A percentile compares a stretch with the other conserved stretches of the same genome.
Conservation (phyloP, 2,797 vertebrate genomes). For the Graptemys geographica region DNA sequence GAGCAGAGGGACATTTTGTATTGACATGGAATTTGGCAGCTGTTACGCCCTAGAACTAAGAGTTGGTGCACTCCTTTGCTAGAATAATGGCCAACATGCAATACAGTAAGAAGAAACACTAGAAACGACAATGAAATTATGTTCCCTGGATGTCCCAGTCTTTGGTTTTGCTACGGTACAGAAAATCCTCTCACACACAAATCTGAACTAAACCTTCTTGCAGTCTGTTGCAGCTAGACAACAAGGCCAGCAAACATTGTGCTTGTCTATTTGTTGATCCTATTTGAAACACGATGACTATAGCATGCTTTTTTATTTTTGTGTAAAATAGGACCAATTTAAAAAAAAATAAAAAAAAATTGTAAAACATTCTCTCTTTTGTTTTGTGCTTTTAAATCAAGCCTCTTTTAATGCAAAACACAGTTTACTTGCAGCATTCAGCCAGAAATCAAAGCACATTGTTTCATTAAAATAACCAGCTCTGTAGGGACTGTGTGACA, state of each 20-base stretch:
- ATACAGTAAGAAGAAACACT: rapidly evolving
- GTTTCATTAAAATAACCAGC: not conserved
- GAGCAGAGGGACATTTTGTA: not conserved
- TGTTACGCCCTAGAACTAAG: not conserved
- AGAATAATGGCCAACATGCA: rapidly evolving
- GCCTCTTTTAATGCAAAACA: not conserved
- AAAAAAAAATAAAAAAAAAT: rapidly evolving
- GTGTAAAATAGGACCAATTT: not conserved
- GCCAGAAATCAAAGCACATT: constrained; percentile 36
- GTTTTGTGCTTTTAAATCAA: not conserved
- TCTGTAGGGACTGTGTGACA: not conserved
- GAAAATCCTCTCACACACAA: not conserved
- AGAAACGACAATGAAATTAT: not conserved
- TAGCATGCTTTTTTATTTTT: not conserved
- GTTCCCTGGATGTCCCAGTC: not conserved
- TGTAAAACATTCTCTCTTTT: not conserved
- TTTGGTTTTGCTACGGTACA: not conserved
- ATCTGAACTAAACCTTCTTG: not conserved
- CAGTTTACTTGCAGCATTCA: not conserved
- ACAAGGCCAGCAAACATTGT: not conserved
- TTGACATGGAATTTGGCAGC: not conserved
- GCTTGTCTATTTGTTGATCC: not conserved
- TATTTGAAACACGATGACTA: not conserved
- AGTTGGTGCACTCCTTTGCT: not conserved
- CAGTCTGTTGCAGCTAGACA: rapidly evolving